phyloP scores from a whole-genome alignment of 2,888 invertebrate genomes.

The Hyles lineata region DNA sequence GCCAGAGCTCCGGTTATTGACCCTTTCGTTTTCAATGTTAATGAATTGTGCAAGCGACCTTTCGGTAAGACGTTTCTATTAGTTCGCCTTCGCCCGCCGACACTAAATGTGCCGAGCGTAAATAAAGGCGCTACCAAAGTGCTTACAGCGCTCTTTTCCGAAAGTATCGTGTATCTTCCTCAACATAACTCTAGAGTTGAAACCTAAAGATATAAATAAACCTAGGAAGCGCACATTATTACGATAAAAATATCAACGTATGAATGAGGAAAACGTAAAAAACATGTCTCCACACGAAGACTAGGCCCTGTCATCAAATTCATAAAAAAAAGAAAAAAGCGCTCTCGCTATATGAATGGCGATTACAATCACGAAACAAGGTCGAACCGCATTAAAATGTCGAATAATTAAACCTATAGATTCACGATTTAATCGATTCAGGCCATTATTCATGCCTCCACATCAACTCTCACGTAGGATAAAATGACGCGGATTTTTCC shows the following conservation, averaged over 20 bases:
- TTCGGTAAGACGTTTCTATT: conserved; percentile 69
- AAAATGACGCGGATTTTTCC: conserved; percentile 3
- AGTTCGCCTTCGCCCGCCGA: conserved; percentile 35
- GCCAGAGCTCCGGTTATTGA: conserved; percentile 73
- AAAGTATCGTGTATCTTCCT: background rate
- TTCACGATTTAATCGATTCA: conserved; percentile 40
- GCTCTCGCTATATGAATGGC: background rate
- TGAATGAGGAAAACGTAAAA: background rate
- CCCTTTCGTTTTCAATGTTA: conserved; percentile 64
- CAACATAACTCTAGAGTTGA: background rate
- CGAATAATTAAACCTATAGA: conserved; percentile 21
- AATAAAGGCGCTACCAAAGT: conserved; percentile 12
- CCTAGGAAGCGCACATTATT: no score
- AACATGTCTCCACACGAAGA: background rate
- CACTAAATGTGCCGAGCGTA: conserved; percentile 14
- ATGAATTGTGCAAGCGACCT: conserved; percentile 74
- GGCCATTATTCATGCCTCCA: conserved; percentile 27
- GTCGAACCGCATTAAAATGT: conserved; percentile 1
- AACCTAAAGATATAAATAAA: background rate
- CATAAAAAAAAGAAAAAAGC: background rate
- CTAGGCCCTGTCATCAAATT: background rate
- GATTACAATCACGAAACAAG: background rate
- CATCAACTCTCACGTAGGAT: background rate
- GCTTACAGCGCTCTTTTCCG: background rate
- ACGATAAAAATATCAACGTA: no score